Evolutionary conservation across 2,113 vertebrate genomes (phyloP), one percentile per base, ranked within the genome.

Genomic region (Elgaria multicarinata): DNA sequence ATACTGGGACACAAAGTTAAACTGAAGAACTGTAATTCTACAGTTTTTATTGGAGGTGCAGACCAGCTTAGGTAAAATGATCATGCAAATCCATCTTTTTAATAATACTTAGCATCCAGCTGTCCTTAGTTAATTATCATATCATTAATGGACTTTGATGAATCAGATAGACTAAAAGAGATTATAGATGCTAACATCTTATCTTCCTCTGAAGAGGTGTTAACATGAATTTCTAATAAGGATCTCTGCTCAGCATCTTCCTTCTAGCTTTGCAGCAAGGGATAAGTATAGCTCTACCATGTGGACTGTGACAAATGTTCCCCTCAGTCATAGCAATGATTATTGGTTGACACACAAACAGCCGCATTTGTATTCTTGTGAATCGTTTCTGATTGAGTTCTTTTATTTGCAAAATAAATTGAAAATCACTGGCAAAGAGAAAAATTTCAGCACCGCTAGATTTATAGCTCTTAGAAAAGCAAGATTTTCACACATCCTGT

Each of bases 151-250:
- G 75, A 83, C 89, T 90, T 91, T 84, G 12, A 72, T 91, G 90
- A 87, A 88, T 86, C 9, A 42, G 85, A 85, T 87, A 77, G 58
- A 50, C 18, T 85, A 84, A 53, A 90, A 93, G 46, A 46, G 91
- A 82, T 71, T 85, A 75, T 42, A 87, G 39, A 64, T 77, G 28
- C 31, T 77, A 83, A 91, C 78, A 89, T 93, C 89, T 83, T 76
- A n/a, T 77, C 92, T 90, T 91, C 18, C 78, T 66, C 77, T 0
- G 0, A 66, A 83, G 81, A 33, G 13, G 58, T 79, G 67, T 53
- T 89, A 84, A 66, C 76, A 24, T 64, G 90, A 71, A 91, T 91
- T 88, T 88, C 75, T 83, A 89, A 72, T 89, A 79, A 91, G 87
- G 58, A 86, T 87, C 39, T 24, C 83, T n/a, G 58, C 71, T 46